These are phyloP conservation scores for Pogonus chalceus DNA, from an alignment of 1,140 invertebrate species.

Conservation along the genomic window DNA sequence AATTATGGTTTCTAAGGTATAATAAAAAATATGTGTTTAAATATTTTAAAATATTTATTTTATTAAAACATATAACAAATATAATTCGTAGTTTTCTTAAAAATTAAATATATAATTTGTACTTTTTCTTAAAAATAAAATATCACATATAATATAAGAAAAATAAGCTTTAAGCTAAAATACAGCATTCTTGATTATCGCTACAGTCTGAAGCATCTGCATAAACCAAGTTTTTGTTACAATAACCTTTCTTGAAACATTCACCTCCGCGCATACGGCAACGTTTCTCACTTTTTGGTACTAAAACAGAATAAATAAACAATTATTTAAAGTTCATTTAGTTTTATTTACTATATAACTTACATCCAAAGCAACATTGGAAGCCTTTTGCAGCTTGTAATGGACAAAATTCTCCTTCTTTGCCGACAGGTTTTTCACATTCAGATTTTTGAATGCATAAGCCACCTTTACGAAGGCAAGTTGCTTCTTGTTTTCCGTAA, in stretches of 20 bases:
- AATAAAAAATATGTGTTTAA: no score
- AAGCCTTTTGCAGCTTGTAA: neutral
- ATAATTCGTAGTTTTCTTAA: no score
- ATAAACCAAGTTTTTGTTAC: neutral
- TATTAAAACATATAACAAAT: no score
- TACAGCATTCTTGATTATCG: neutral
- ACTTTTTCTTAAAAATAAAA: no score
- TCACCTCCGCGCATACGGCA: neutral
- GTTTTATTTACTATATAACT: neutral
- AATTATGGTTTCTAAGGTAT: no score
- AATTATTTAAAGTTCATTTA: neutral
- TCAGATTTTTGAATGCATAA: neutral
- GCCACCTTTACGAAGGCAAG: neutral
- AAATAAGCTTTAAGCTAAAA: conserved; percentile 1
- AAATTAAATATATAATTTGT: no score
- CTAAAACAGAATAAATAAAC: neutral
- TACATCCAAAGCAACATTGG: neutral
- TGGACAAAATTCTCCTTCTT: neutral
- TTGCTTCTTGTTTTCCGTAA: neutral
- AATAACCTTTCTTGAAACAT: neutral
- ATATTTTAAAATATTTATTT: no score
- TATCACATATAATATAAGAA: no score
- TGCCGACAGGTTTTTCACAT: neutral
- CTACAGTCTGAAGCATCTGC: neutral
- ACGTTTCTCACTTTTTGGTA: neutral